Percentiles rank a stretch among this genome's conserved stretches.
These are phyloP conservation scores for Drosophila paramelanica DNA, from an alignment of 2,888 invertebrate genomes.

Conservation along the genomic window DNA sequence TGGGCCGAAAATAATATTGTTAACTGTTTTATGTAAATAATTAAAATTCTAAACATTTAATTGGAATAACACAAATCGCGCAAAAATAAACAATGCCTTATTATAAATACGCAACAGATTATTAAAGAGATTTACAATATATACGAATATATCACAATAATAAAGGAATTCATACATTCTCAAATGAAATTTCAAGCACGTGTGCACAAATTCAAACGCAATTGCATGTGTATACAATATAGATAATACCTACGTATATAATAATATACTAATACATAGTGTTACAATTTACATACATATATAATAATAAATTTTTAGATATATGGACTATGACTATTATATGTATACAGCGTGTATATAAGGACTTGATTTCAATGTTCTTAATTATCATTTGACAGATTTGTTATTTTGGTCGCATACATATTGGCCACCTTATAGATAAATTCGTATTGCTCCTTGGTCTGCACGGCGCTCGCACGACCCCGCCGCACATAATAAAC, in stretches of 20 bases:
- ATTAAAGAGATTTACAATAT: slow-evolving; percentile 70
- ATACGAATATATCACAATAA: slow-evolving; percentile 83
- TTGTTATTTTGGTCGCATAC: slow-evolving; percentile 93
- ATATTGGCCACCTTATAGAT: slow-evolving; percentile 95
- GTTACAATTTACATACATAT: slow-evolving; percentile 30
- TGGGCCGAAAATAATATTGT: slow-evolving; percentile 21
- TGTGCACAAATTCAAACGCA: slow-evolving; percentile 39
- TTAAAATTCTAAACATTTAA: slow-evolving; percentile 43
- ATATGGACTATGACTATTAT: slow-evolving; percentile 53
- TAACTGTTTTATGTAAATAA: slow-evolving; percentile 27
- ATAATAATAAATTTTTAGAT: slow-evolving; percentile 17
- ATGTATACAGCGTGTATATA: slow-evolving; percentile 57
- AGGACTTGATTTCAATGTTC: slow-evolving; percentile 46
- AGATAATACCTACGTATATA: slow-evolving; percentile 32
- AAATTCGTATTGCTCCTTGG: slow-evolving; percentile 96
- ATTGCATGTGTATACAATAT: slow-evolving; percentile 38
- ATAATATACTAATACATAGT: slow-evolving; percentile 37
- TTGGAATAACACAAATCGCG: slow-evolving; percentile 29
- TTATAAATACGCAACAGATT: slow-evolving; percentile 79
- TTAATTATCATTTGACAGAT: slow-evolving; percentile 88
- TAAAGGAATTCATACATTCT: slow-evolving; percentile 81
- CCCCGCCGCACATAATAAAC: slow-evolving; percentile 94
- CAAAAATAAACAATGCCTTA: slow-evolving; percentile 54
- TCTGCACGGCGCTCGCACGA: slow-evolving; percentile 95
- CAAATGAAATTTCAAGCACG: slow-evolving; percentile 71